These are phyloP conservation scores for Piezodorus guildinii DNA, from an alignment of 1,140 invertebrate genomes.

Conservation along the genomic window DNA sequence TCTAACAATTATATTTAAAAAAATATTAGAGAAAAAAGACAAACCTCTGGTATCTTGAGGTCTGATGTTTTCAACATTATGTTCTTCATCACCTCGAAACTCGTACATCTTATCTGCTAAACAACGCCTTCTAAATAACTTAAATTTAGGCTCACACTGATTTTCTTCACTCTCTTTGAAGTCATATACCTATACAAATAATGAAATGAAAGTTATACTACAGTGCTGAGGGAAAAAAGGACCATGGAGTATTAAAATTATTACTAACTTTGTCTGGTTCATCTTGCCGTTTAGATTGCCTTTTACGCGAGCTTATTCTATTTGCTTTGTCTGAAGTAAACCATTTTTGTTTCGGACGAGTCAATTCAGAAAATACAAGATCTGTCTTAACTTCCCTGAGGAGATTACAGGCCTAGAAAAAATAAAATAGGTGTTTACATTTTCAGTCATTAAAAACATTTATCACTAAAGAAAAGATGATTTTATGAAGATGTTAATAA, in stretches of 20 bases:
- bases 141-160: constrained; percentile 30
- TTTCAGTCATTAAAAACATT: too few species aligned
- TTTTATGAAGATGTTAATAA: too few species aligned
- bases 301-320: constrained; percentile 11
- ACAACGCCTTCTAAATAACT: constrained; percentile 50
- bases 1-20: too few species aligned
- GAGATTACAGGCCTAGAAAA: constrained; percentile 13
- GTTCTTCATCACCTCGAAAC: constrained; percentile 30
- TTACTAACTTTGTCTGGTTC: constrained; percentile 25
- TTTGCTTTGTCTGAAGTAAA: constrained; percentile 15
- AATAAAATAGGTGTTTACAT: background rate
- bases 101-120: constrained; percentile 86
- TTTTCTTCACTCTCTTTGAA: constrained; percentile 30
- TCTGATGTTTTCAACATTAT: constrained; percentile 20
- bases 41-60: background rate
- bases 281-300: constrained; percentile 19
- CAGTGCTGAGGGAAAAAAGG: background rate
- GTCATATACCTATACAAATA: constrained; percentile 29
- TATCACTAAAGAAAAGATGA: too few species aligned
- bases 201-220: background rate
- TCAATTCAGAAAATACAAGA: constrained; percentile 11
- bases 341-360: constrained; percentile 19
- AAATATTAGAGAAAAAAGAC: too few species aligned
- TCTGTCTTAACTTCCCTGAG: constrained; percentile 9
- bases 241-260: background rate